Evolutionary conservation across 2,797 vertebrate genomes (phyloP), one percentile per base, ranked within the genome.

Genomic region (Microcaecilia unicolor): DNA sequence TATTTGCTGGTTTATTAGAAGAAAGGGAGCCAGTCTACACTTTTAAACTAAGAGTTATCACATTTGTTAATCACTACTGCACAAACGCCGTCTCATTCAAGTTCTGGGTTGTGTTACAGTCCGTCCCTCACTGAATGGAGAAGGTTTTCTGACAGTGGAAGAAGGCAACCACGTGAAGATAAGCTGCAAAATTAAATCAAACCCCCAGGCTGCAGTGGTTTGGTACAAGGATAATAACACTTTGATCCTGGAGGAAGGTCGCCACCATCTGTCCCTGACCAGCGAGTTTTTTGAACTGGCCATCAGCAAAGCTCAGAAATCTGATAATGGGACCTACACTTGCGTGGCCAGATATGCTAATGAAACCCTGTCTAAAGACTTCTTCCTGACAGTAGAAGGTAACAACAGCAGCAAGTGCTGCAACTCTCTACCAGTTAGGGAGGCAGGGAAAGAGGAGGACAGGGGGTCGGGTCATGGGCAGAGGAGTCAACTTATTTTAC

Each of bases 321-420:
- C 72, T 23, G 91, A 98, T 37, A 66, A 67, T 0, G 92, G 86
- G 23, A 62, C 40, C 1, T 99, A 93, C 44, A 51, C 9, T 10
- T 99, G 95, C 3, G 4, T 31, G 22, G 60, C 70, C 3, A 9
- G 1, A 2, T 89, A 79, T 10, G 0, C 17, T 2, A 61, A 60
- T 16, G 62, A 52, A 12, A 6, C 1, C 0, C 6, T 6, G 4
- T 80, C 6, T 20, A 80, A 48, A 61, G n/a, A 46, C 31, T 90
- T 96, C 55, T 23, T 46, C 3, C 64, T 98, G 41, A 59, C 28
- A 2, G 72, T 93, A 30, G 63, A 54, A 76, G 93, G 95, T 97
- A 70, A 48, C 28, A n/a, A 7, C n/a, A n/a, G n/a, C n/a, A n/a
- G n/a, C n/a, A n/a, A n/a, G n/a, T n/a, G n/a, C n/a, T n/a, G n/a